Evolutionary conservation across 2,797 vertebrate species (phyloP).

Genomic region (Coendou prehensilis): DNA sequence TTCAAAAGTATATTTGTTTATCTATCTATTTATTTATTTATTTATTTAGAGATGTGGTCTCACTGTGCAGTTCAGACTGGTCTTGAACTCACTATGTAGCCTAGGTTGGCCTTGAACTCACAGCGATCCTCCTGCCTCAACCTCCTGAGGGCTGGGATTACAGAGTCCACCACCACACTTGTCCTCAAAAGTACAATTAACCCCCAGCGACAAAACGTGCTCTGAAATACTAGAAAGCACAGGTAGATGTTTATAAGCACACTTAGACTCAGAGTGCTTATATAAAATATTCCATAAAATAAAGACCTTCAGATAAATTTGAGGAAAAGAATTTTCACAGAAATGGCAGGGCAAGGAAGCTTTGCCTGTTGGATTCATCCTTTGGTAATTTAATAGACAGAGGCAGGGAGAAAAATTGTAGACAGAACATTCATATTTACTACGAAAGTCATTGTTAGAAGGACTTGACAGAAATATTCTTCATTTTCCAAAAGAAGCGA

Average conservation of each 20-base stretch:
- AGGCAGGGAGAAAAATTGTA: no score
- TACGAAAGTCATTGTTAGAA: neutral
- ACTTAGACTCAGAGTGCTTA: neutral
- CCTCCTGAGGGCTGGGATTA: neutral
- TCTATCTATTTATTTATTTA: neutral
- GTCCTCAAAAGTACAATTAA: neutral
- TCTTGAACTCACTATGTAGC: neutral
- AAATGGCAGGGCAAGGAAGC: neutral
- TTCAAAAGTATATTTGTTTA: neutral
- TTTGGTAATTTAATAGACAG: neutral
- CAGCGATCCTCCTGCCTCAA: neutral
- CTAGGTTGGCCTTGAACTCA: neutral
- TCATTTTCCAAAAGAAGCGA: neutral
- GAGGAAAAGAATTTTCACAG: slow-evolving; percentile 7
- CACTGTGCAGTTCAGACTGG: neutral
- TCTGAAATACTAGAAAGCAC: slow-evolving; percentile 16
- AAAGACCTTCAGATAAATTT: slow-evolving; percentile 27
- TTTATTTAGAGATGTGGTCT: neutral
- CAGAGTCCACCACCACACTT: neutral
- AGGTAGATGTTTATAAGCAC: neutral
- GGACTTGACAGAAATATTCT: neutral
- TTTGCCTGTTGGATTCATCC: neutral
- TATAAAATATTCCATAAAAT: neutral
- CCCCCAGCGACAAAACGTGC: neutral
- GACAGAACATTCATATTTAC: neutral